A percentile compares a stretch with the other conserved stretches of the same genome.
These are phyloP conservation scores for Pygmarrhopalites habei DNA, from an alignment of 1,140 invertebrate species.

Conservation along the genomic window DNA sequence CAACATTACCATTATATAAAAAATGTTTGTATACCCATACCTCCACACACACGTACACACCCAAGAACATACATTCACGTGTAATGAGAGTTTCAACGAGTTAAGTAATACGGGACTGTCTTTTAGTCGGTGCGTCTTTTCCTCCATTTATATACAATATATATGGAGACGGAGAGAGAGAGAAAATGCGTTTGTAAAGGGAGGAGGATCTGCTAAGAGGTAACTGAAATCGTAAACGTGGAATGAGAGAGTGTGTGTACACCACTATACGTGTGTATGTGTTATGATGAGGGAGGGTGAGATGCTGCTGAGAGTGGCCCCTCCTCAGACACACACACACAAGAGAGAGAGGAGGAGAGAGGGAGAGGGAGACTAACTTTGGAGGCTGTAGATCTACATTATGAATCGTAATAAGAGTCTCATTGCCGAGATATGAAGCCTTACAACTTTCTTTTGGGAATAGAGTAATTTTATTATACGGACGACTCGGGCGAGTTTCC, in stretches of 20 bases:
- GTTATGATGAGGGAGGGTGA: conserved; percentile 5
- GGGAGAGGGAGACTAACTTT: background rate
- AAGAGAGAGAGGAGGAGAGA: background rate
- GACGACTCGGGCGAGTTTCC: conserved; percentile 7
- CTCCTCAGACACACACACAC: background rate
- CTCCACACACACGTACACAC: too few species aligned
- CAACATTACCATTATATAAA: too few species aligned
- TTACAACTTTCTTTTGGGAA: conserved; percentile 21
- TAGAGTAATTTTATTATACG: conserved; percentile 30
- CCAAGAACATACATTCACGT: background rate
- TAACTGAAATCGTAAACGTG: background rate
- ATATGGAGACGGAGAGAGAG: too few species aligned
- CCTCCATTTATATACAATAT: background rate
- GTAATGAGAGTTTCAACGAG: background rate
- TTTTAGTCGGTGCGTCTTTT: background rate
- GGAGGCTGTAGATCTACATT: conserved; percentile 10
- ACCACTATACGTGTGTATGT: too few species aligned
- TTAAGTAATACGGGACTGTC: too few species aligned
- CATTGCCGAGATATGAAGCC: conserved; percentile 14
- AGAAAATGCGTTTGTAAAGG: too few species aligned
- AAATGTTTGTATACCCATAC: too few species aligned
- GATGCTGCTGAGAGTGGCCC: too few species aligned
- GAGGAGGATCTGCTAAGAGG: background rate
- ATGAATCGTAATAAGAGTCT: background rate
- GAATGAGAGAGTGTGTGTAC: too few species aligned